Conservation (phyloP, 2,113 vertebrate species). For the Parotia lawesii region DNA sequence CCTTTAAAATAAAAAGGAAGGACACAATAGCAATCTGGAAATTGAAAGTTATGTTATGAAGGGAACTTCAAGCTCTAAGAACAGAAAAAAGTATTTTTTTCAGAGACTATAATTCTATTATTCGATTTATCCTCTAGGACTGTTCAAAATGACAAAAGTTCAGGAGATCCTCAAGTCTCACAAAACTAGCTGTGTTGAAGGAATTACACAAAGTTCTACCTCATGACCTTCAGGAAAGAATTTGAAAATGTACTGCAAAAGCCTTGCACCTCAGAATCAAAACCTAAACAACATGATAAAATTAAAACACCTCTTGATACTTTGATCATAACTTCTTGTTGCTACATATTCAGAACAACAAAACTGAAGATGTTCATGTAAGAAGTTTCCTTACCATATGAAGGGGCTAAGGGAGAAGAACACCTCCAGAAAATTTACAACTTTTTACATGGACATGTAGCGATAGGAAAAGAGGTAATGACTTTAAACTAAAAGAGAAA, state of each 20-base stretch:
- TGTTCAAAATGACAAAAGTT: neutral
- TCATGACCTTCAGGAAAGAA: neutral
- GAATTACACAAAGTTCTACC: neutral
- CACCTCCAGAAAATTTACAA: neutral
- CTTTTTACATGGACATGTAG: neutral
- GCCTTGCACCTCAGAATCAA: neutral
- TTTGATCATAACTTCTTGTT: neutral
- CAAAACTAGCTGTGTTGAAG: neutral
- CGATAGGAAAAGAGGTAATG: neutral
- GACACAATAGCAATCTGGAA: neutral
- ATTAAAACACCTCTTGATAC: neutral
- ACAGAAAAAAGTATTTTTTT: neutral
- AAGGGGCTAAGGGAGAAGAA: neutral
- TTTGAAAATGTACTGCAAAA: neutral
- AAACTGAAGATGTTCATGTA: neutral
- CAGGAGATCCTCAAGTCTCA: neutral
- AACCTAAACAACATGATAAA: neutral
- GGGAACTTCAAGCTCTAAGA: neutral
- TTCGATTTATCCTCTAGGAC: neutral
- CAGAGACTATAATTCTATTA: neutral
- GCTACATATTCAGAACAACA: neutral
- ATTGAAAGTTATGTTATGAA: neutral
- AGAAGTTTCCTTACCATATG: neutral
- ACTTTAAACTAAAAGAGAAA: neutral
- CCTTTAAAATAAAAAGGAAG: neutral